Conservation (phyloP, 37 sponge, comb jelly and placozoan genomes). For the Ianthella basta region DNA sequence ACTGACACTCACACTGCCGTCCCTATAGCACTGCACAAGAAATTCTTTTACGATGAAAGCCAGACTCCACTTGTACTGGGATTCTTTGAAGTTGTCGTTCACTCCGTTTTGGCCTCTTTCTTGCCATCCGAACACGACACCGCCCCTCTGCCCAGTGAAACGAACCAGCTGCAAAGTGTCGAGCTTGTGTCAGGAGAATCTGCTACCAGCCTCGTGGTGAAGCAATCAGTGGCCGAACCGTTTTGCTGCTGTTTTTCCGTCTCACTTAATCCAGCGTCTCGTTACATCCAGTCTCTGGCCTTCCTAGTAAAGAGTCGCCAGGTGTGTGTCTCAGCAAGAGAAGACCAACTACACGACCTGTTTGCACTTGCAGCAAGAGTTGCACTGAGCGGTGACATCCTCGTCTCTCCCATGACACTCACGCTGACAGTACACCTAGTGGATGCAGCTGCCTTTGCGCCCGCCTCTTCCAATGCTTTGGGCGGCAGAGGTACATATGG, state of each 20-base stretch:
- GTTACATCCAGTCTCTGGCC: neutral
- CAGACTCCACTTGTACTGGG: neutral
- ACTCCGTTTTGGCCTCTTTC: slow-evolving; percentile 2
- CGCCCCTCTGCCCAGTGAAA: neutral
- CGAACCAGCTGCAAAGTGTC: neutral
- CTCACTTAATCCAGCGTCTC: neutral
- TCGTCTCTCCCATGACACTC: neutral
- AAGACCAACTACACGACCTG: neutral
- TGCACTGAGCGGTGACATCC: neutral
- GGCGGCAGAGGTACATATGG: too few relatives aligned
- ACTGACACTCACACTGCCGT: neutral
- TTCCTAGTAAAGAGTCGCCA: neutral
- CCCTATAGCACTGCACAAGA: neutral
- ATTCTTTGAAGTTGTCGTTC: neutral
- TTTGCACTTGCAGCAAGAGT: neutral
- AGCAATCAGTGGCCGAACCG: slow-evolving; percentile 11
- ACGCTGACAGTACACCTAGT: neutral
- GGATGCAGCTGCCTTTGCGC: neutral
- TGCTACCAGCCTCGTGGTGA: neutral
- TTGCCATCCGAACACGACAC: neutral
- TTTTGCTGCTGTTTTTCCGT: slow-evolving; percentile 28
- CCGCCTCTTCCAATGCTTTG: too few relatives aligned
- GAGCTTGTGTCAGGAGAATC: neutral
- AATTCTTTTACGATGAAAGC: too few relatives aligned
- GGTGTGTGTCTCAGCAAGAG: neutral